Evolutionary conservation across 2,113 vertebrate species (phyloP).

Genomic region (Aegithalos caudatus): DNA sequence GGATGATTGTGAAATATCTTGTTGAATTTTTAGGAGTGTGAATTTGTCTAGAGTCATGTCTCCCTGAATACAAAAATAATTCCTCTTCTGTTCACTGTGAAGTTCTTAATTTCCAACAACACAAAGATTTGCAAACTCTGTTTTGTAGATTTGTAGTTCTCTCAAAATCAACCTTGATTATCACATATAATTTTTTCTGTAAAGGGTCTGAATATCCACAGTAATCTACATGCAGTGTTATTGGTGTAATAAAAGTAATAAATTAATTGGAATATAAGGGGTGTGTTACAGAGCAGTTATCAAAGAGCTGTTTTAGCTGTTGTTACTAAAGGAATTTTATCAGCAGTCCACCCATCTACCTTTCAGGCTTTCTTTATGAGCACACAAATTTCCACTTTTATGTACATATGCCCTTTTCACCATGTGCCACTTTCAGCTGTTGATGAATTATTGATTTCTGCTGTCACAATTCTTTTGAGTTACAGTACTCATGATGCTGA

Average conservation of each 20-base stretch:
- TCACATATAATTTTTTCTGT: neutral
- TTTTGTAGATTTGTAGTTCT: neutral
- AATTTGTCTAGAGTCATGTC: slow-evolving; percentile 56
- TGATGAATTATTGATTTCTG: slow-evolving; percentile 62
- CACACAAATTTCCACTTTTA: slow-evolving; percentile 21
- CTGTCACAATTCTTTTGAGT: slow-evolving; percentile 42
- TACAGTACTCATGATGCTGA: neutral
- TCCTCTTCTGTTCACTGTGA: slow-evolving; percentile 48
- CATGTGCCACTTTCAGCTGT: slow-evolving; percentile 15
- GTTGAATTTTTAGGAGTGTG: slow-evolving; percentile 63
- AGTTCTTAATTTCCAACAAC: neutral
- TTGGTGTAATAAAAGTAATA: neutral
- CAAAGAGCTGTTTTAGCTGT: neutral
- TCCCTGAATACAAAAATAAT: slow-evolving; percentile 49
- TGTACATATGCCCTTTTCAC: slow-evolving; percentile 16
- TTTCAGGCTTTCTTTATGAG: neutral
- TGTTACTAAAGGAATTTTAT: neutral
- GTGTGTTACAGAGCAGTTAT: neutral
- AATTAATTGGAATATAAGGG: neutral
- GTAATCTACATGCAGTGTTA: neutral
- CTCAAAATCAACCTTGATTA: neutral
- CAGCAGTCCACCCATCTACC: neutral
- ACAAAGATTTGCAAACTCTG: neutral
- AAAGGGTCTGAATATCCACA: neutral
- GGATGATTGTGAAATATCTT: slow-evolving; percentile 65